These are phyloP conservation scores for Anoncus sp. DNA, from an alignment of 2,888 invertebrate species.

Conservation along the genomic window DNA sequence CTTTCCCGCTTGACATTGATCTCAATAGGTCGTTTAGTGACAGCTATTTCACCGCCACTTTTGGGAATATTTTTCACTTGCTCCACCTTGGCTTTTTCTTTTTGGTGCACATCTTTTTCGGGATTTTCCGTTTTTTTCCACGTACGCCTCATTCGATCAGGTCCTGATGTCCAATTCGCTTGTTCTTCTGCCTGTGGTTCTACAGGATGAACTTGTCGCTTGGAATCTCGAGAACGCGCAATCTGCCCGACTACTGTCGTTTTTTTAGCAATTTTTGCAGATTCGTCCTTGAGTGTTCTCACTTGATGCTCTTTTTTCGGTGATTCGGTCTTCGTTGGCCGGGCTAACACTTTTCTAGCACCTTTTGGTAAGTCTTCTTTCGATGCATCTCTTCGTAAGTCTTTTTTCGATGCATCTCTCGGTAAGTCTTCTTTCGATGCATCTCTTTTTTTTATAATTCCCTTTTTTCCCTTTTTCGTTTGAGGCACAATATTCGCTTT, in stretches of 20 bases:
- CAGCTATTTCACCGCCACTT: slow-evolving; percentile 30
- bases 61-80: slow-evolving; percentile 27
- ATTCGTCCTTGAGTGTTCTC: slow-evolving; percentile 40
- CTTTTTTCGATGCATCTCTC: slow-evolving; percentile 22
- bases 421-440: slow-evolving; percentile 18
- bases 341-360: background rate
- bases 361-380: slow-evolving; percentile 23
- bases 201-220: slow-evolving; percentile 11
- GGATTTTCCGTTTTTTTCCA: slow-evolving; percentile 36
- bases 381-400: background rate
- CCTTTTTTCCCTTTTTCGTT: slow-evolving; percentile 21
- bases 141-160: slow-evolving; percentile 32
- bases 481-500: slow-evolving; percentile 14
- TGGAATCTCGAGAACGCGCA: slow-evolving; percentile 31
- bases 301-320: slow-evolving; percentile 38
- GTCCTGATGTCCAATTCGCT: slow-evolving; percentile 12
- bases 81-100: slow-evolving; percentile 10
- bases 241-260: background rate
- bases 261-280: slow-evolving; percentile 31
- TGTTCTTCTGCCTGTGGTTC: slow-evolving; percentile 26
- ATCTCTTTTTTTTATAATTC: slow-evolving; percentile 19
- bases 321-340: slow-evolving; percentile 1
- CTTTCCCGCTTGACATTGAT: slow-evolving; percentile 31
- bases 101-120: slow-evolving; percentile 13
- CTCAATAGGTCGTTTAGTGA: slow-evolving; percentile 20